A percentile compares a stretch with the other conserved stretches of the same genome.
phyloP scores from a whole-genome alignment of 1,140 invertebrate species.

The Phymorhynchus buccinoides region DNA sequence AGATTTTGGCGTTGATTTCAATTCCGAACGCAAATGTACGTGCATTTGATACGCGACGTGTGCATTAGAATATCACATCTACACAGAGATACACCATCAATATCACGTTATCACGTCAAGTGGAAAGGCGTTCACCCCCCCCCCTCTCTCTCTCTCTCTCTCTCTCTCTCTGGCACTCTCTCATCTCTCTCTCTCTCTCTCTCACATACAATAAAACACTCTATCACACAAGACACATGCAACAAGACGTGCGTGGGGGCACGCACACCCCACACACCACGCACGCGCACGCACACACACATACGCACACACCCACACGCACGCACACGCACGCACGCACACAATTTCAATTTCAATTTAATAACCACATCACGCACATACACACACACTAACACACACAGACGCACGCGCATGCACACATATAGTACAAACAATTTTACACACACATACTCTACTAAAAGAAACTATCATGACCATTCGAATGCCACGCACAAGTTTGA shows the following conservation, averaged over 20 bases:
- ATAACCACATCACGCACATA: too few relatives aligned
- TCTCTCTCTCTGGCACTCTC: constrained; percentile 30
- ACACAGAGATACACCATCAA: too few relatives aligned
- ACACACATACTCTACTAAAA: not conserved
- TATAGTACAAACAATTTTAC: not conserved
- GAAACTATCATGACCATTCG: not conserved
- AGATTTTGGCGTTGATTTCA: not conserved
- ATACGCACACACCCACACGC: not conserved
- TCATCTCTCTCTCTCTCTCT: constrained; percentile 26
- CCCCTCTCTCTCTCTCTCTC: constrained; percentile 35
- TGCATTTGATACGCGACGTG: not conserved
- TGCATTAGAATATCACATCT: too few relatives aligned
- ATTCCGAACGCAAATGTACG: not conserved
- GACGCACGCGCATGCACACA: not conserved
- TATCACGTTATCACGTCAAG: not conserved
- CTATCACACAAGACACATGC: not conserved
- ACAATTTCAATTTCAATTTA: too few relatives aligned
- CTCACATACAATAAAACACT: not conserved
- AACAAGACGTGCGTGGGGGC: not conserved
- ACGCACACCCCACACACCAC: too few relatives aligned
- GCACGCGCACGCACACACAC: not conserved
- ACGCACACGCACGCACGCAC: not conserved
- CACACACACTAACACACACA: not conserved
- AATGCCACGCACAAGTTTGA: not conserved
- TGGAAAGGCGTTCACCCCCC: not conserved